Percentiles rank a stretch among this genome's conserved stretches.
These are phyloP conservation scores for Excalfactoria chinensis DNA, from an alignment of 2,113 vertebrate genomes.

Conservation along the genomic window DNA sequence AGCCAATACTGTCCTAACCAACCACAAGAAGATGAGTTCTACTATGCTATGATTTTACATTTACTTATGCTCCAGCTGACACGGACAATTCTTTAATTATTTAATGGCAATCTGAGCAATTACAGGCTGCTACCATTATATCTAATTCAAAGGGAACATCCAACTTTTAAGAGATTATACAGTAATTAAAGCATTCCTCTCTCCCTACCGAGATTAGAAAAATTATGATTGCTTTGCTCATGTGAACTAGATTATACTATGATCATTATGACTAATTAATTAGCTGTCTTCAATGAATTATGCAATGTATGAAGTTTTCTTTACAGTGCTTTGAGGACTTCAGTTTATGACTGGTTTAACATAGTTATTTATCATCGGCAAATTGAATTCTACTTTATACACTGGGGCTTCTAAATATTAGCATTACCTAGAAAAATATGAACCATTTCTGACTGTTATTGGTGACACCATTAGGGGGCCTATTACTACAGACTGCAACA, in stretches of 20 bases:
- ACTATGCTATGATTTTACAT: neutral
- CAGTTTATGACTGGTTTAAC: neutral
- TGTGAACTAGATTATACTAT: neutral
- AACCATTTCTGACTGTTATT: neutral
- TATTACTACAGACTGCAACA: neutral
- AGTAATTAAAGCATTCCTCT: constrained; percentile 11
- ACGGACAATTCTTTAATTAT: constrained; percentile 26
- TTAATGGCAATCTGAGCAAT: constrained; percentile 9
- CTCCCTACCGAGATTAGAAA: neutral
- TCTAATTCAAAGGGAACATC: constrained; percentile 19
- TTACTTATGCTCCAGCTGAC: constrained; percentile 10
- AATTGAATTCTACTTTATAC: neutral
- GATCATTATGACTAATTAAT: neutral
- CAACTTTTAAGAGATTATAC: constrained; percentile 15
- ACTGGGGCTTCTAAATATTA: neutral
- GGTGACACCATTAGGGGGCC: constrained; percentile 5
- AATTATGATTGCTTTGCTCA: neutral
- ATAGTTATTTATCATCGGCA: neutral
- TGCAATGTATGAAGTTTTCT: neutral
- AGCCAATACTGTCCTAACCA: neutral
- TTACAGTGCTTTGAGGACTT: neutral
- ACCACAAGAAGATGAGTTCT: neutral
- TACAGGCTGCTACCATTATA: constrained; percentile 15
- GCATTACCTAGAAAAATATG: neutral
- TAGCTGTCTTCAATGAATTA: neutral